Percentiles rank a stretch among this genome's conserved stretches.
Evolutionary conservation across 2,113 vertebrate species (phyloP).

Genomic region (Mesocricetus auratus): DNA sequence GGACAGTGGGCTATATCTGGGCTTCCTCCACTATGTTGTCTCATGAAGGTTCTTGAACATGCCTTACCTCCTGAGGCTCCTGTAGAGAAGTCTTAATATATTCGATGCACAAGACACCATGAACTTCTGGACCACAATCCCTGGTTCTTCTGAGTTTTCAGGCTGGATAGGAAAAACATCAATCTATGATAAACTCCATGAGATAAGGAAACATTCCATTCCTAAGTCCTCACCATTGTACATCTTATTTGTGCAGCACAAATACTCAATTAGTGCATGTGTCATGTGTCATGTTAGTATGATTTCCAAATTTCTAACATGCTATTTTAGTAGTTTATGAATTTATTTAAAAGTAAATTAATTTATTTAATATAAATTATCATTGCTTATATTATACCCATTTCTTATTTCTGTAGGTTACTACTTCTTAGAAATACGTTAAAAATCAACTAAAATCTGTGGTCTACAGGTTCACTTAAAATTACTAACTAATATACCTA

Average conservation of each 20-base stretch:
- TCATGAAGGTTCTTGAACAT: not conserved
- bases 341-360: not conserved
- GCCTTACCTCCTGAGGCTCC: not conserved
- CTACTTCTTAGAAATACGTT: not conserved
- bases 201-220: not conserved
- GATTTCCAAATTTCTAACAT: not conserved
- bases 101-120: not conserved
- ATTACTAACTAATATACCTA: not conserved
- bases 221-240: not conserved
- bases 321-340: not conserved
- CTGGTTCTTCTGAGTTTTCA: not conserved
- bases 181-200: not conserved
- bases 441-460: conserved; percentile 11
- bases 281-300: not conserved
- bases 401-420: not conserved
- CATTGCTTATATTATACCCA: not conserved
- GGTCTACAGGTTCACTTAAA: conserved; percentile 12
- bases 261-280: not conserved
- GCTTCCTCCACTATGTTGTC: not conserved
- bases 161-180: not conserved
- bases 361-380: not conserved
- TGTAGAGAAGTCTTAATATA: not conserved
- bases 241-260: not conserved
- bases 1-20: too few species aligned
- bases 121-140: accelerated